Base-by-base conservation (phyloP, 2,113 vertebrate species). In the Sturnira hondurensis region DNA sequence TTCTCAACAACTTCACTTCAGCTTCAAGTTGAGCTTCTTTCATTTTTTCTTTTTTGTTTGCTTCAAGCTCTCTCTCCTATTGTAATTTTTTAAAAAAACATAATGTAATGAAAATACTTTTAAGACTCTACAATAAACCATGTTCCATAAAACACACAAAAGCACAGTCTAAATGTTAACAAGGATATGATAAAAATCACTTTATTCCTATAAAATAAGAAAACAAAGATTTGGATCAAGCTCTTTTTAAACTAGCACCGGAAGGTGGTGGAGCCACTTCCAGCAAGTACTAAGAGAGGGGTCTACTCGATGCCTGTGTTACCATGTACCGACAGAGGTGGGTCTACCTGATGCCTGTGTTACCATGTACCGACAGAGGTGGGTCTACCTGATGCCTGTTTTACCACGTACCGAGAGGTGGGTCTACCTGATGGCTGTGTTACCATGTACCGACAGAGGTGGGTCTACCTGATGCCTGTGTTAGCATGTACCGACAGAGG, bases 11-110 rank as follows among this genome's bases (percentile, higher is more conserved):
- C 93, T 99, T 99, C 86, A 99, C 98, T 92, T 99, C 99, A 19
- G 99, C 98, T 97, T 99, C 99, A 96, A 99, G 97, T 89, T 99
- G 99, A n/a, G 99, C 99, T 98, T 99, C 99, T 94, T 99, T 98
- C 84, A 99, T 98, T 90, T 99, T 99, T 98, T 99, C 99, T 97
- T 99, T 99, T 98, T 99, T 99, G 97, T 98, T 99, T 96, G 99
- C 99, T 98, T 99, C 98, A 67, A 99, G 98, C 96, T 99, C 99
- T 97, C 99, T 99, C 84, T 98, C 97, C 97, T 98, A 74, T 90
- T 81, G 43, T 52, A 68, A 97, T 96, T 61, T 56, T 56, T 56
- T 56, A 7, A 90, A 68, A 86, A 83, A 22, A 0, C 33, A 81
- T 17, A 93, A 91, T 74, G 89, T 70, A 91, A 85, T 92, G 43